These are phyloP conservation scores for Catharus minimus DNA, from an alignment of 2,113 vertebrate genomes.

Conservation along the genomic window DNA sequence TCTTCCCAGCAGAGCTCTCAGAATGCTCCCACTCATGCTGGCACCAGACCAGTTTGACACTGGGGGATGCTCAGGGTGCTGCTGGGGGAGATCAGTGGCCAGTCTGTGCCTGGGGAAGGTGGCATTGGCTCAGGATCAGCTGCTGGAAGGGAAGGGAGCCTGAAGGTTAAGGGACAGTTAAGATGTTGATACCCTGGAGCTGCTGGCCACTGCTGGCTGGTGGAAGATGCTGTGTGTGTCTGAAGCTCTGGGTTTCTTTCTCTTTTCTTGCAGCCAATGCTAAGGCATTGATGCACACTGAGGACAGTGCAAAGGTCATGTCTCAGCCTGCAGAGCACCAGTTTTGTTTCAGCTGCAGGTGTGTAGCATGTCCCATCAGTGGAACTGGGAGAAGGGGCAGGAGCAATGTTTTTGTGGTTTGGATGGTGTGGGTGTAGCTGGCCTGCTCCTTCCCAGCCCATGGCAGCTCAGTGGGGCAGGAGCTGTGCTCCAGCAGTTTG, in stretches of 20 bases:
- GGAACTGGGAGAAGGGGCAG: not conserved
- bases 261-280: not conserved
- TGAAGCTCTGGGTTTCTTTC: not conserved
- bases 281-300: not conserved
- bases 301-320: not conserved
- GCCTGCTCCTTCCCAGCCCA: not conserved
- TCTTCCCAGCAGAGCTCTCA: not conserved
- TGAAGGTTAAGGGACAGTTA: not conserved
- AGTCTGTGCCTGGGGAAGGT: not conserved
- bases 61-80: not conserved
- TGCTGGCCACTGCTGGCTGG: not conserved
- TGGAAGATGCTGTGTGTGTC: not conserved
- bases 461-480: not conserved
- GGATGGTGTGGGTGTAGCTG: not conserved
- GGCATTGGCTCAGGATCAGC: not conserved
- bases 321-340: not conserved
- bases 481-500: fast-evolving
- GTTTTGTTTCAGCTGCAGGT: not conserved
- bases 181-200: not conserved
- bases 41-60: not conserved
- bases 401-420: not conserved
- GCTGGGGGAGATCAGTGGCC: not conserved
- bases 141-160: not conserved
- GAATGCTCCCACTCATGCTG: not conserved
- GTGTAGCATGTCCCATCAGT: not conserved